A percentile compares a stretch with the other conserved stretches of the same genome.
These are phyloP conservation scores for Palythoa caribaeorum DNA, from an alignment of 92 coral and sea anemone species.

Conservation along the genomic window DNA sequence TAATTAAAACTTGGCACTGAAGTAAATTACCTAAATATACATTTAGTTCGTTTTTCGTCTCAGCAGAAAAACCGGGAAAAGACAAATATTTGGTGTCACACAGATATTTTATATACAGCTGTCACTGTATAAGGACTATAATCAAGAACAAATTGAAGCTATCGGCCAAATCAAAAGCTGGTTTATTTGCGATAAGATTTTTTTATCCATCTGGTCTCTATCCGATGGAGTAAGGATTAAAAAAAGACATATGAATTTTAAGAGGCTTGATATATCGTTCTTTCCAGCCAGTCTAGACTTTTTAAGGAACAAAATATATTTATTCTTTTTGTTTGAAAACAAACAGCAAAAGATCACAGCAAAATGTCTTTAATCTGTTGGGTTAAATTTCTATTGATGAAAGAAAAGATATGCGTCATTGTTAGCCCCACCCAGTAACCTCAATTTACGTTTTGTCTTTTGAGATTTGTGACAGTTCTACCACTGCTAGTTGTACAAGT, in stretches of 20 bases:
- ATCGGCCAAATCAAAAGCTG: not conserved
- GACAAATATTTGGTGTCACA: not conserved
- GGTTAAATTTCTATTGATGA: not conserved
- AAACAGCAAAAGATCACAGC: not conserved
- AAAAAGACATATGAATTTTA: not conserved
- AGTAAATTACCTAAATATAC: not conserved
- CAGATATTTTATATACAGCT: not conserved
- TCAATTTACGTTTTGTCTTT: not conserved
- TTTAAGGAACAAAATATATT: not conserved
- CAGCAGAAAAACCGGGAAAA: not conserved
- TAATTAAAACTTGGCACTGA: not conserved
- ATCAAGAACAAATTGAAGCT: not conserved
- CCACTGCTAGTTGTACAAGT: too few species aligned
- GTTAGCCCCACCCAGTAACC: not conserved
- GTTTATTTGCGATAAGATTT: not conserved
- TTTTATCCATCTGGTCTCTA: not conserved
- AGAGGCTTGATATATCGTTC: not conserved
- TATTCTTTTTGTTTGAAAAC: not conserved
- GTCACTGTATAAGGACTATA: not conserved
- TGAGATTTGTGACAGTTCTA: not conserved
- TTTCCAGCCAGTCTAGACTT: not conserved
- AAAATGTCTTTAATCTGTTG: not conserved
- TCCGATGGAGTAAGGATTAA: not conserved
- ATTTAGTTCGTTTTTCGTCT: not conserved
- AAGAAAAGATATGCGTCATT: not conserved